These are phyloP conservation scores for Australoheros facetus DNA, from an alignment of 2,797 vertebrate genomes.

Conservation along the genomic window DNA sequence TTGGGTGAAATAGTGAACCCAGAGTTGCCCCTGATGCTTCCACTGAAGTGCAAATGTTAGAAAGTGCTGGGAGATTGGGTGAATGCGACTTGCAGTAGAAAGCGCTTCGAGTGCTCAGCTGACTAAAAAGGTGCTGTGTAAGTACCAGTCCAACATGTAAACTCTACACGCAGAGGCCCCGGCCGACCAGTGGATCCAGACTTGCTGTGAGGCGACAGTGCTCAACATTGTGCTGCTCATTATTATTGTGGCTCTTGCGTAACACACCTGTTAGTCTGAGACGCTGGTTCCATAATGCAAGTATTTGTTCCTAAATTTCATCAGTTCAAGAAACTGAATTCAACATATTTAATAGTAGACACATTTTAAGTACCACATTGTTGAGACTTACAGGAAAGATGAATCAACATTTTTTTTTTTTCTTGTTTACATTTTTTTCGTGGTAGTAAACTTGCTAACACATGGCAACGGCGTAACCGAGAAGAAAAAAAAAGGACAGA, in stretches of 20 bases:
- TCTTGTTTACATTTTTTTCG: conserved; percentile 12
- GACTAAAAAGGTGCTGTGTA: not conserved
- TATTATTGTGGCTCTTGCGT: no score
- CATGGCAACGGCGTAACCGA: conserved; percentile 24
- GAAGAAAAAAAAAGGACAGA: conserved; percentile 39
- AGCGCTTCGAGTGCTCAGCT: not conserved
- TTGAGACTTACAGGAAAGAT: conserved; percentile 59
- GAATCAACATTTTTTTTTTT: conserved; percentile 13
- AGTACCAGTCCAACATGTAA: no score
- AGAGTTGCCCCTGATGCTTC: not conserved
- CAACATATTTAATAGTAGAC: not conserved
- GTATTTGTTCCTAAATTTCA: conserved; percentile 33
- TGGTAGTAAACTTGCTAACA: conserved; percentile 42
- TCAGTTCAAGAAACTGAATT: conserved; percentile 23
- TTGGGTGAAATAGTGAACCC: no score
- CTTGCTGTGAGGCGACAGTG: no score
- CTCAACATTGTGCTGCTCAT: no score
- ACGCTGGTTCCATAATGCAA: not conserved
- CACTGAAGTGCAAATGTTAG: not conserved
- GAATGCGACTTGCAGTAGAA: no score
- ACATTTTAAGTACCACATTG: conserved; percentile 18
- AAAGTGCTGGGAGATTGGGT: no score
- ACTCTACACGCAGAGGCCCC: no score
- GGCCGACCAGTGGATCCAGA: no score
- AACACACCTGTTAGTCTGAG: no score